Base-by-base conservation (phyloP, 2,888 invertebrate genomes). In the Drosophila quinaria region DNA sequence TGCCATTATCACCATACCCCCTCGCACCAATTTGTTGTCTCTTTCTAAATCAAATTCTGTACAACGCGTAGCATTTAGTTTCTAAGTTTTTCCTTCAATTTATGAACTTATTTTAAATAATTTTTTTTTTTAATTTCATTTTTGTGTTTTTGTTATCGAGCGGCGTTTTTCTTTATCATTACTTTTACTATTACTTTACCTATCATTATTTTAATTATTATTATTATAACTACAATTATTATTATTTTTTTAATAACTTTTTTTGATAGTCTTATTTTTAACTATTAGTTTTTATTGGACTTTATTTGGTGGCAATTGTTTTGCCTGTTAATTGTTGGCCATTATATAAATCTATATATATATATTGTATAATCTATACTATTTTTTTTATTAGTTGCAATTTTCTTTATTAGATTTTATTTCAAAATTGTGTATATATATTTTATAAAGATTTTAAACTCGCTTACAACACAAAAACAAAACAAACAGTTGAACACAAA, bases 1-100 rank as follows among this genome's bases (percentile, higher is more conserved):
- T 47, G 69, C 29, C 25, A 35, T 15, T 17, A 58, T 35, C 25
- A 46, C 25, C 49, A 39, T 63, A 62, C 68, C 60, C 60, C 47
- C 56, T 76, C 52, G 66, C 71, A 61, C 52, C 60, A 58, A 29
- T 19, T 58, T 72, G 74, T 67, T 80, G 80, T 80, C 82, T 80
- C 76, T 80, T 80, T 80, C 80, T 67, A 80, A 81, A 68, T 49
- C 51, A 60, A 78, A 55, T 64, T 50, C 61, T 67, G 70, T 79
- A 68, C 62, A 80, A 82, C 56, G 58, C 65, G 64, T 61, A 68
- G 81, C 78, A 81, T 80, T 80, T 81, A 86, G 87, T 65, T 67
- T 56, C 46, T 60, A 80, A 68, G 55, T 55, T 67, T 64, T 31
- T 31, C 31, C 19, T 42, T 33, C 42, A 42, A 42, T 8, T 55